Base-by-base conservation (phyloP, 2,113 vertebrate species). In the Zosterops hypoxanthus region DNA sequence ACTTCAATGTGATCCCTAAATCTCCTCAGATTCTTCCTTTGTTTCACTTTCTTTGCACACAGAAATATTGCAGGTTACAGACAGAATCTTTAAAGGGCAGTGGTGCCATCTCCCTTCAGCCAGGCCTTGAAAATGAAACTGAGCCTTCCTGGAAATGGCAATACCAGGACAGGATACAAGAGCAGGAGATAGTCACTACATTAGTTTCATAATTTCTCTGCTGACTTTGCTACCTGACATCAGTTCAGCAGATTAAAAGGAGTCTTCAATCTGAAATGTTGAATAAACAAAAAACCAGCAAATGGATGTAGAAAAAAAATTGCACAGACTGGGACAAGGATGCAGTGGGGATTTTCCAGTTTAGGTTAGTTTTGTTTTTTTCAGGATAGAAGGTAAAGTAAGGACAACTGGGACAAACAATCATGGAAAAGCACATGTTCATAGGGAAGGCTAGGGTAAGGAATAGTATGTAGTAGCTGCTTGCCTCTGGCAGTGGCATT, bases 391-490 rank as follows among this genome's bases (percentile, higher is more conserved):
- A 82, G 61, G 66, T 64, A 87, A 95, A 87, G 16, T 68, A 76
- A 93, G 78, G 90, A 66, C 66, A 93, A 63, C 25, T 18, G 56
- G 61, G 50, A 77, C 71, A 90, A 93, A 65, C 41, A 20, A 53
- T 57, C 36, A 57, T 3, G 16, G 75, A 90, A 94, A 96, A 88
- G 42, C 75, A 95, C 79, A 80, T 65, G 36, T 55, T 83, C 42
- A 65, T 5, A 80, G 19, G 46, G 59, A 93, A 92, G 50, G 85
- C 34, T 80, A 17, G 8, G 6, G 17, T 79, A 80, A 94, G 83
- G 78, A 85, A 72, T 39, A 80, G 33, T 61, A 46, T 18, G 29
- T 22, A 50, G 19, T 41, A 88, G 55, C 31, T 63, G 15, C 49
- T 94, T 84, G 73, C 85, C 65, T 86, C 71, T 86, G 85, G 94